Percentiles rank a stretch among this genome's conserved stretches.
phyloP scores from a whole-genome alignment of 1,140 invertebrate genomes.

The Meteorus sp. region DNA sequence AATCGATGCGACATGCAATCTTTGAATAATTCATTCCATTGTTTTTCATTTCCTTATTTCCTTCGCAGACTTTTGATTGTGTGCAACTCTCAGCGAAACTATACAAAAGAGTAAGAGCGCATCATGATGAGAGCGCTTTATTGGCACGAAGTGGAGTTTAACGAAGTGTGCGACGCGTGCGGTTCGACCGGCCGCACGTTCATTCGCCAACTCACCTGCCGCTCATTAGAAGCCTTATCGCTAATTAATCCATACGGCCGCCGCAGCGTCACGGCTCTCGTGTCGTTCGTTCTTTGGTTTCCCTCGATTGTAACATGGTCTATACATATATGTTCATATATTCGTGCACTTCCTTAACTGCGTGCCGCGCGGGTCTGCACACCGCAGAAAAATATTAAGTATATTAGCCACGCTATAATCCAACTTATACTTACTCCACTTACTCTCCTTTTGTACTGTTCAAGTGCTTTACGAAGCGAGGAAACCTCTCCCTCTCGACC shows the following conservation, averaged over 20 bases:
- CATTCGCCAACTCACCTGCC: conserved; percentile 49
- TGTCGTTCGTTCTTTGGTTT: conserved; percentile 51
- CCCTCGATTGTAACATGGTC: too few relatives aligned
- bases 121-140: conserved; percentile 24
- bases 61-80: too few relatives aligned
- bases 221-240: conserved; percentile 60
- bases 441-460: conserved; percentile 21
- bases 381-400: background rate
- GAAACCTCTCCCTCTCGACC: conserved; percentile 1
- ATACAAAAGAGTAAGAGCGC: background rate
- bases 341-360: conserved; percentile 27
- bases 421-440: conserved; percentile 2
- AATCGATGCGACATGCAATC: too few relatives aligned
- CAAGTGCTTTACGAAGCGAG: conserved; percentile 25
- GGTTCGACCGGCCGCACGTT: conserved; percentile 30
- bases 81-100: background rate
- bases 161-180: conserved; percentile 26
- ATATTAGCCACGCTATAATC: conserved; percentile 13
- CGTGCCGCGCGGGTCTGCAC: background rate
- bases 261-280: conserved; percentile 55
- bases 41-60: too few relatives aligned
- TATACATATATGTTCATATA: conserved; percentile 10
- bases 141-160: conserved; percentile 25
- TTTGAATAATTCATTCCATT: too few relatives aligned
- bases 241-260: conserved; percentile 59